Evolutionary conservation across 1,140 invertebrate species (phyloP), one percentile per base, ranked within the genome.

Genomic region (Copidosoma floridanum): DNA sequence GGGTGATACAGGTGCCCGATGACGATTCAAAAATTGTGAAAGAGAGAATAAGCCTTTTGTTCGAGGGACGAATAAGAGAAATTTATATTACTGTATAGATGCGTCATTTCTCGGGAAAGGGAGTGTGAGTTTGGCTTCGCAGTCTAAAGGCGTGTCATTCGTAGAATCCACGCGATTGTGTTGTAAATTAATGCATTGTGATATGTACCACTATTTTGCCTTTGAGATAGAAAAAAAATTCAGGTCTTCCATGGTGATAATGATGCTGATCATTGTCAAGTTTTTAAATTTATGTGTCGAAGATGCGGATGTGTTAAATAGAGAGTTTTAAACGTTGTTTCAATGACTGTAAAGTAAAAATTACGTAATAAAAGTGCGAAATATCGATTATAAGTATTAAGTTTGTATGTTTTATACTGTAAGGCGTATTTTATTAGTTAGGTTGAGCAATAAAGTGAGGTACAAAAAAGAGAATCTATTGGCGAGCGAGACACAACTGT

Each of bases 141-240:
- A n/a, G 11, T 24, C 7, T 21, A 53, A 41, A 53, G 21, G 18
- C 5, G 16, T 23, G 6, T n/a, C 21, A 20, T 43, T 29, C 38
- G 1, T 43, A 14, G 16, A 35, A 55, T 18, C 11, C 12, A 32
- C 24, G 38, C 29, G 12, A 12, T 32, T 32, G 29, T 32, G 29
- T 32, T 8, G 24, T 47, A 59, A 59, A 59, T 46, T 35, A n/a
- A n/a, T n/a, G n/a, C n/a, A n/a, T 58, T 52, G 48, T 59, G 57
- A 59, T 59, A 59, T 53, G 46, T 18, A 5, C 12, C 37, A 51
- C 10, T 32, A 40, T 48, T 47, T 32, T 29, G 26, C 26, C 56
- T 51, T 58, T 14, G 11, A 50, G 50, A n/a, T 10, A 11, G 24
- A 44, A 40, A 10, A 41, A 44, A 37, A 20, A 29, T 47, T 26